Conservation (phyloP, 2,113 vertebrate species). For the Brachirus orientalis region DNA sequence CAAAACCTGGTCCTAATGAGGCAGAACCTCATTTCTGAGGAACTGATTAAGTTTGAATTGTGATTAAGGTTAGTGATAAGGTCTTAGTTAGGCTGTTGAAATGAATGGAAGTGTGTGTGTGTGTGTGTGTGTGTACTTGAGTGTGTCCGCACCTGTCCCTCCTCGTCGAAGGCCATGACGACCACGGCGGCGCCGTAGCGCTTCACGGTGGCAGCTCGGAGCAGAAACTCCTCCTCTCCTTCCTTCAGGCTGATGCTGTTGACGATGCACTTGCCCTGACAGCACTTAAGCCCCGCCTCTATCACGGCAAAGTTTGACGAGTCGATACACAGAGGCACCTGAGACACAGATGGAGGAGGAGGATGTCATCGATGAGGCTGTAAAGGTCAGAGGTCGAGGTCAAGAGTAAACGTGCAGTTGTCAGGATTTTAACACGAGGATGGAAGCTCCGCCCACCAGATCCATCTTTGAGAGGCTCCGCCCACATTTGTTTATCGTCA, state of each 20-base stretch:
- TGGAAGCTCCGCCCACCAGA: too few relatives aligned
- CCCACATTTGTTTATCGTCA: too few relatives aligned
- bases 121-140: neutral
- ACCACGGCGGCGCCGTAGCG: constrained; percentile 93
- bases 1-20: too few relatives aligned
- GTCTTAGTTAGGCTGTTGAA: too few relatives aligned
- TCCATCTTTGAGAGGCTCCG: too few relatives aligned
- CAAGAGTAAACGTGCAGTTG: too few relatives aligned
- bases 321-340: constrained; percentile 97
- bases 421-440: too few relatives aligned
- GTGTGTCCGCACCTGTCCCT: constrained; percentile 86
- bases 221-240: constrained; percentile 91
- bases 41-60: too few relatives aligned
- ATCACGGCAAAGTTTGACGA: constrained; percentile 96
- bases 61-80: too few relatives aligned
- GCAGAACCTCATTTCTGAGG: too few relatives aligned
- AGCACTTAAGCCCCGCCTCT: constrained; percentile 94
- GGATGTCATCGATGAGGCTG: neutral
- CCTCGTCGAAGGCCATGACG: constrained; percentile 97
- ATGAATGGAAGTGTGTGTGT: neutral
- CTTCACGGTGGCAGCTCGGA: constrained; percentile 86
- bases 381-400: neutral
- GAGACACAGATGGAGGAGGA: neutral
- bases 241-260: constrained; percentile 99
- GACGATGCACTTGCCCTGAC: constrained; percentile 96